These are phyloP conservation scores for Synanthedon tipuliformis DNA, from an alignment of 2,888 invertebrate genomes.

Conservation along the genomic window DNA sequence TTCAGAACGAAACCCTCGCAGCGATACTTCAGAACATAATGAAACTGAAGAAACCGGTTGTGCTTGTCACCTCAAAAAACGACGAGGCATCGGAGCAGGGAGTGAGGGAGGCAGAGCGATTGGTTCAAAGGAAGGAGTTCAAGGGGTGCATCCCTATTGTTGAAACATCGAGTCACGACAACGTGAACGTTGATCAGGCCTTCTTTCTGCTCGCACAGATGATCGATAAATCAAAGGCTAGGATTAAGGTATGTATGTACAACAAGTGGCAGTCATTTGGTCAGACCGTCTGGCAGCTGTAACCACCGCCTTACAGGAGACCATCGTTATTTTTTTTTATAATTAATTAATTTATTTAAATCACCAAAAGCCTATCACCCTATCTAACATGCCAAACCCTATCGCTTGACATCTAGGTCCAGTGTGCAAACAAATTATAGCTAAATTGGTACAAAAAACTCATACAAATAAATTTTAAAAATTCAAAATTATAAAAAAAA, in stretches of 20 bases:
- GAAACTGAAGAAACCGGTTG: constrained; percentile 94
- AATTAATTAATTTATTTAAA: no score
- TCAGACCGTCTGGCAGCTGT: no score
- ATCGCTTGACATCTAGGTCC: no score
- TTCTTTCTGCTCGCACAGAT: constrained; percentile 91
- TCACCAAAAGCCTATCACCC: no score
- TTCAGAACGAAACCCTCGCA: constrained; percentile 79
- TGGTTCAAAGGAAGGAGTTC: constrained; percentile 90
- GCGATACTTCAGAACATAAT: constrained; percentile 87
- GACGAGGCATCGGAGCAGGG: constrained; percentile 87
- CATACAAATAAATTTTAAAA: no score
- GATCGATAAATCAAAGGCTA: constrained; percentile 89
- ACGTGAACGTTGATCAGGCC: constrained; percentile 94
- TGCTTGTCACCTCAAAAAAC: constrained; percentile 95
- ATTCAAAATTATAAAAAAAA: no score
- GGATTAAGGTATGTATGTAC: constrained; percentile 66
- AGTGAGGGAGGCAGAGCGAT: constrained; percentile 89
- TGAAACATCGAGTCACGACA: constrained; percentile 95
- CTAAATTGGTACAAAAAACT: no score
- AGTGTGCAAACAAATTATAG: no score
- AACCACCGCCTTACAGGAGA: no score
- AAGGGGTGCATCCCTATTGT: constrained; percentile 89
- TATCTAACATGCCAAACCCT: no score
- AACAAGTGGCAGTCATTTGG: no score
- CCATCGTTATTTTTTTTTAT: no score